Percentiles rank a stretch among this genome's conserved stretches.
phyloP scores from a whole-genome alignment of 2,888 invertebrate genomes.

The Eutolmus rufibarbis region DNA sequence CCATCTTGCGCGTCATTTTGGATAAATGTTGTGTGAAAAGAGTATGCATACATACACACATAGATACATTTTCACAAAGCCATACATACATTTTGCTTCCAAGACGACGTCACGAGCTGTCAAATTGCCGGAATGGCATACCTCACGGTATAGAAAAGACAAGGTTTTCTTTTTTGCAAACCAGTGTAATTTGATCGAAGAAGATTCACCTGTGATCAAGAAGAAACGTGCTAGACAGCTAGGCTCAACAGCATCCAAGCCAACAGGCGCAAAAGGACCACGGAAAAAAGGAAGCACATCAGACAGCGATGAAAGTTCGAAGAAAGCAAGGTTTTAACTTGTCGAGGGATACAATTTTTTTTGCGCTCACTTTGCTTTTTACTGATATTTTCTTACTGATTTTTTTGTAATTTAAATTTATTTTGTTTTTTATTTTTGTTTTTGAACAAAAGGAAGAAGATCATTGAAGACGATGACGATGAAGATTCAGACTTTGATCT shows the following conservation, averaged over 20 bases:
- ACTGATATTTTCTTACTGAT: not conserved
- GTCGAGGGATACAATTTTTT: not conserved
- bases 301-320: conserved; percentile 53
- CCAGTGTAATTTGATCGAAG: conserved; percentile 1
- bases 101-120: no score
- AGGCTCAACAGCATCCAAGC: not conserved
- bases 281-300: conserved; percentile 53
- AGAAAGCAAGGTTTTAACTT: conserved; percentile 49
- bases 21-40: no score
- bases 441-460: conserved; percentile 7
- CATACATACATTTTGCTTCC: no score
- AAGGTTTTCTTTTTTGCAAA: no score
- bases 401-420: not conserved
- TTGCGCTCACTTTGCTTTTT: not conserved
- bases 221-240: conserved; percentile 43
- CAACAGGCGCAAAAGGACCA: conserved; percentile 4
- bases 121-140: no score
- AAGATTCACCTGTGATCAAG: conserved; percentile 50
- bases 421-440: not conserved
- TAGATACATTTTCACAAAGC: no score
- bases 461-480: conserved; percentile 47
- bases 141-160: no score
- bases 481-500: conserved; percentile 52
- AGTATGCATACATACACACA: no score
- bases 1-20: no score